Evolutionary conservation across 2,113 vertebrate genomes (phyloP), one percentile per base, ranked within the genome.

Genomic region (Carassius gibelio): DNA sequence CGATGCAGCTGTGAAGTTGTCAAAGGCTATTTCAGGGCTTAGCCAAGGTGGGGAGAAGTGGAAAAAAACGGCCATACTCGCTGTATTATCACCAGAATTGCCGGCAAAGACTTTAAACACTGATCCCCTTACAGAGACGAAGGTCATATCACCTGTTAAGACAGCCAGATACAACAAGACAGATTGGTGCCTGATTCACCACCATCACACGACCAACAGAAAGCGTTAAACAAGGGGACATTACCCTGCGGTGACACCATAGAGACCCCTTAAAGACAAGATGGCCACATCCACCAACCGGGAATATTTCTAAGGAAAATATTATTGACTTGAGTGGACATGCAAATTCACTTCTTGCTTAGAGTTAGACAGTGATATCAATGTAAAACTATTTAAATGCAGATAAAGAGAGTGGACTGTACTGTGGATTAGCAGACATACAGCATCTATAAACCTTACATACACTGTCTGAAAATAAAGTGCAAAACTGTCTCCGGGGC

Each of bases 101-200:
- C 15, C 36, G 38, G 52, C 26, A 68, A 89, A 77, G 85, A 59
- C 86, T 82, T 30, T 80, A 85, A 61, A 55, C 74, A n/a, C 61
- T 86, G 68, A 88, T 86, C 87, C 36, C 59, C 83, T 86, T 83
- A 83, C 74, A 81, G 68, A 86, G 86, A 64, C 45, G 72, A 87
- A 87, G 81, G 84, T 83, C 86, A 75, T 64, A 77, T 75, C 82
- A 69, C 64, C 79, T 62, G 38, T 87, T 79, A 84, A 62, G 81
- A 66, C 81, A 62, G 52, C 55, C 84, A 87, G 82, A 81, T 71
- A 77, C 81, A 76, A 86, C 81, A 66, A 59, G 26, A 26, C 62
- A 68, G 85, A 74, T 64, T 59, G 45, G 19, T 21, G 17, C 75
- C 45, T 77, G 81, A 8, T 21, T 62, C 38, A 69, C n/a, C 34